A percentile compares a stretch with the other conserved stretches of the same genome.
Evolutionary conservation across 2,113 vertebrate genomes (phyloP).

Genomic region (Tychaedon coryphoeus): DNA sequence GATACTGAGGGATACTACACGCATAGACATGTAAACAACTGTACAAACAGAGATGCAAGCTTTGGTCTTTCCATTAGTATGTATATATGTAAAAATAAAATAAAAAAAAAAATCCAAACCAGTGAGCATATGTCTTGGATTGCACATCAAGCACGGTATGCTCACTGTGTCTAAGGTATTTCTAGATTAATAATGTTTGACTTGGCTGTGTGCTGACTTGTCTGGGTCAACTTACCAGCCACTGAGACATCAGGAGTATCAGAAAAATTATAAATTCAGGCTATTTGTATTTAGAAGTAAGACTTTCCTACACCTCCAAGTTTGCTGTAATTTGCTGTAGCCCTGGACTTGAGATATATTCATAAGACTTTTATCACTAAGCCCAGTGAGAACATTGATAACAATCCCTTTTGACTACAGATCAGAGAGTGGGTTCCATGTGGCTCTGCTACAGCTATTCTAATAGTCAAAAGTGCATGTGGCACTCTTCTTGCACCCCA

Average conservation of each 20-base stretch:
- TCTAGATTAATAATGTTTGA: neutral
- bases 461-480: neutral
- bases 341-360: neutral
- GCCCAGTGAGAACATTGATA: neutral
- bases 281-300: neutral
- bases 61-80: neutral
- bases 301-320: neutral
- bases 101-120: no score
- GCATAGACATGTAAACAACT: neutral
- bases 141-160: neutral
- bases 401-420: neutral
- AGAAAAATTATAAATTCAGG: neutral
- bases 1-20: neutral
- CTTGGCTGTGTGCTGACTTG: neutral
- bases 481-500: neutral
- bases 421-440: neutral
- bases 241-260: neutral
- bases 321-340: neutral
- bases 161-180: neutral
- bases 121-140: neutral
- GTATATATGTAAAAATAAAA: neutral
- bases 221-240: neutral
- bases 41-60: neutral
- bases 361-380: neutral
- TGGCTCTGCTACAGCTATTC: neutral